Evolutionary conservation across 2,888 invertebrate genomes (phyloP).

Genomic region (Nemoura dubitans): DNA sequence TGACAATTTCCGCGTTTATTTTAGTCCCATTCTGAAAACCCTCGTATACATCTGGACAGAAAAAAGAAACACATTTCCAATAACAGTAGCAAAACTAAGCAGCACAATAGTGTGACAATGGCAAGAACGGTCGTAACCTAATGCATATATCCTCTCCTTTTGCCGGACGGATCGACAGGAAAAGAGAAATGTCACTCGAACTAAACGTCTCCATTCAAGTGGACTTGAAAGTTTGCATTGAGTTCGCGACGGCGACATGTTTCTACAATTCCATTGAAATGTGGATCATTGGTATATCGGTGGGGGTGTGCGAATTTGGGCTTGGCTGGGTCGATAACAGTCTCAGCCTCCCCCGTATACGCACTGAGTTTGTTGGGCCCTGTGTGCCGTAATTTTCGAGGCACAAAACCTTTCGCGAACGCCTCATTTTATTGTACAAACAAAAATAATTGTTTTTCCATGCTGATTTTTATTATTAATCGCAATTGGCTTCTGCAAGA

Average conservation of each 20-base stretch:
- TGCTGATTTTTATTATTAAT: too few relatives aligned
- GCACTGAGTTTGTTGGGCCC: too few relatives aligned
- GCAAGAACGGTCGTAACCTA: conserved; percentile 3
- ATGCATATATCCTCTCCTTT: conserved; percentile 28
- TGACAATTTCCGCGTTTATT: neutral
- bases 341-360: too few relatives aligned
- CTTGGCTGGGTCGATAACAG: too few relatives aligned
- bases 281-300: neutral
- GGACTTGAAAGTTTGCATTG: neutral
- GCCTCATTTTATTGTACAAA: too few relatives aligned
- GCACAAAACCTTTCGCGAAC: too few relatives aligned
- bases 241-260: neutral
- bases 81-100: neutral
- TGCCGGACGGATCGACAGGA: neutral
- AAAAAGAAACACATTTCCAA: neutral
- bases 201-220: conserved; percentile 1
- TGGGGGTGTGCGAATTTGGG: too few relatives aligned
- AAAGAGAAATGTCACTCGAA: conserved; percentile 34
- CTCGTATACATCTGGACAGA: neutral
- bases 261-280: neutral
- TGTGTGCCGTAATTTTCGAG: too few relatives aligned
- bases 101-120: neutral
- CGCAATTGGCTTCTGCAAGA: too few relatives aligned
- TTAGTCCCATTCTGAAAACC: neutral
- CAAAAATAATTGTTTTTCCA: too few relatives aligned